Base-by-base conservation (phyloP, 1,140 invertebrate species). In the Aphis gossypii region DNA sequence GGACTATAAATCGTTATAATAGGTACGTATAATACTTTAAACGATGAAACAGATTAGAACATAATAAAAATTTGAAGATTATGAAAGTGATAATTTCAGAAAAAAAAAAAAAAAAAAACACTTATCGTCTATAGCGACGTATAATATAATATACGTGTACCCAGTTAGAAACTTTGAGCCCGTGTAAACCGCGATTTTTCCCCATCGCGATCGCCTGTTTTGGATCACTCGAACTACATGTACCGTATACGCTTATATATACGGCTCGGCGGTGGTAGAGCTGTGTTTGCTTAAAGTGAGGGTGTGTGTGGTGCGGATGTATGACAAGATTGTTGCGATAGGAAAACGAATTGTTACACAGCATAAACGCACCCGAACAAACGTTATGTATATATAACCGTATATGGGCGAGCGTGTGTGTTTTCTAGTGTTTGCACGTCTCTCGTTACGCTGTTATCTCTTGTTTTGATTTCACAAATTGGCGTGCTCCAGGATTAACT, bases 391-490 rank as follows among this genome's bases (percentile, higher is more conserved):
- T n/a, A 6, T 20, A 4, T 8, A 46, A 46, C 9, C 44, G 44
- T 46, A 11, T 46, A 23, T 25, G 30, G 14, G 41, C 8, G 30
- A 5, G 60, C 0, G 60, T 18, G 14, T n/a, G 60, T 18, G 30
- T 18, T 14, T 30, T 86, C 41, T 11, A 48, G n/a, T 88, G 46
- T 88, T 87, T 87, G 25, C 46, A 48, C 84, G 48, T 88, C 25
- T 54, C 48, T 88, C 14, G 48, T 30, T 41, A 35, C 88, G 88
- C 51, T 35, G 88, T 89, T 89, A 89, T 89, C 88, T 89, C 48
- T 89, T 38, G 88, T 89, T 89, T 89, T 56, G 88, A 54, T 89
- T 89, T 89, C 88, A 56, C 88, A 89, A 89, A 89, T 89, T 89
- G 88, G 48, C 20, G 88, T 89, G 88, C 35, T 6, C 35, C 51